Conservation (phyloP, 1,140 invertebrate species). For the Solen grandis region DNA sequence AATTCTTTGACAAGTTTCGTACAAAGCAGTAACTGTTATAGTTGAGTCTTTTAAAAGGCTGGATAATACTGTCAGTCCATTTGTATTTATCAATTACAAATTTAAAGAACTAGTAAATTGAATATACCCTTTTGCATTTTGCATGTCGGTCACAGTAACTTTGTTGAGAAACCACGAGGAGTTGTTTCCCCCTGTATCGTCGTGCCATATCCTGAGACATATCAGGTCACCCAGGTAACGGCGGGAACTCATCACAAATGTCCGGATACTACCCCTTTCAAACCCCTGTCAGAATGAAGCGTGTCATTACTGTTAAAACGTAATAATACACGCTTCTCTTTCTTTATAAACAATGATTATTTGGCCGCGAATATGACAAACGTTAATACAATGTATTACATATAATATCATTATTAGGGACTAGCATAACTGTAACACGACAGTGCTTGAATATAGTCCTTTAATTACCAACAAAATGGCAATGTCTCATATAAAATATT, state of each 20-base stretch:
- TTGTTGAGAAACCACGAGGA: conserved; percentile 78
- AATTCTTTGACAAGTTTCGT: no score
- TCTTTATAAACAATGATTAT: neutral
- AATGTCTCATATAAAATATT: no score
- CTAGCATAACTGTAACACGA: no score
- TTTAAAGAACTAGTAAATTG: no score
- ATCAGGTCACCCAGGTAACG: conserved; percentile 74
- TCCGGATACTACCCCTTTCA: conserved; percentile 70
- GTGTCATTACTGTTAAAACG: no score
- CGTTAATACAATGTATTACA: neutral
- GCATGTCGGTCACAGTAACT: conserved; percentile 82
- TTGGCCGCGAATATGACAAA: neutral
- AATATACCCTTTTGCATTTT: conserved; percentile 72
- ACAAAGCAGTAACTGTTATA: no score
- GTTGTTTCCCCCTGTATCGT: conserved; percentile 76
- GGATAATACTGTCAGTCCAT: no score
- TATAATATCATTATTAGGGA: neutral
- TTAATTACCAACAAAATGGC: no score
- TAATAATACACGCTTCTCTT: conserved; percentile 28
- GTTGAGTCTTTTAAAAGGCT: no score
- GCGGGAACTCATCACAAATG: conserved; percentile 74
- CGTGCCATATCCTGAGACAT: conserved; percentile 80
- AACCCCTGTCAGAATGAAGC: conserved; percentile 66
- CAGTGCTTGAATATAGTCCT: no score
- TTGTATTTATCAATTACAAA: no score